phyloP scores from a whole-genome alignment of 2,797 vertebrate genomes.

The Arctocebus calabarensis region DNA sequence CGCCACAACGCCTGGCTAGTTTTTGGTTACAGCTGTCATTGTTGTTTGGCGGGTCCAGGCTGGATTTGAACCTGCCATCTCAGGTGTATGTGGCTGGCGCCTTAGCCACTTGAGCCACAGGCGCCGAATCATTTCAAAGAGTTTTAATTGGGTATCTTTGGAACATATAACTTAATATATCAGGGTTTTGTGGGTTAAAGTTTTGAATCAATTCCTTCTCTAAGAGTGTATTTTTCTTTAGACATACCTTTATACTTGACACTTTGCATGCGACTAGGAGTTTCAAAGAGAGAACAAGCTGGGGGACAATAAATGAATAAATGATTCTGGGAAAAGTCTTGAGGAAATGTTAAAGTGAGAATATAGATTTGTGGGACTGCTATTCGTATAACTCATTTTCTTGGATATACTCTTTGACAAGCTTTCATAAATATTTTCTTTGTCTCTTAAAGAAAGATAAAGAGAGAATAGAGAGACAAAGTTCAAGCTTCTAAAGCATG shows the following conservation, averaged over 20 bases:
- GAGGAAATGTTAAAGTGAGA: conserved; percentile 60
- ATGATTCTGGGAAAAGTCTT: conserved; percentile 40
- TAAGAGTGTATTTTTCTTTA: conserved; percentile 41
- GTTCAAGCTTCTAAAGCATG: background rate
- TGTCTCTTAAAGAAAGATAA: background rate
- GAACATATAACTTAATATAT: background rate
- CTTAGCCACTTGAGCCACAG: no score
- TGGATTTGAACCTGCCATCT: no score
- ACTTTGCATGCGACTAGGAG: conserved; percentile 48
- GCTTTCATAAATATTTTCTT: conserved; percentile 60
- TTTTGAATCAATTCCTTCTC: conserved; percentile 31
- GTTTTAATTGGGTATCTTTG: conserved; percentile 34
- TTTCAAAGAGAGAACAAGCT: conserved; percentile 29
- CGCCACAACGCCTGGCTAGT: no score
- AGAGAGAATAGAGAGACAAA: background rate
- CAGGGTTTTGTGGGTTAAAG: background rate
- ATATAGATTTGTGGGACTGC: conserved; percentile 17
- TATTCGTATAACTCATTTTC: conserved; percentile 35
- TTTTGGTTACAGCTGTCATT: no score
- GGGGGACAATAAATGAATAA: conserved; percentile 32
- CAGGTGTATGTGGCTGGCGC: no score
- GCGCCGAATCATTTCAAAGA: background rate
- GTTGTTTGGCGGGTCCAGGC: no score
- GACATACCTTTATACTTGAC: conserved; percentile 42
- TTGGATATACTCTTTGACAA: background rate